Evolutionary conservation across 2,888 invertebrate species (phyloP).

Genomic region (Pollenia labialis): DNA sequence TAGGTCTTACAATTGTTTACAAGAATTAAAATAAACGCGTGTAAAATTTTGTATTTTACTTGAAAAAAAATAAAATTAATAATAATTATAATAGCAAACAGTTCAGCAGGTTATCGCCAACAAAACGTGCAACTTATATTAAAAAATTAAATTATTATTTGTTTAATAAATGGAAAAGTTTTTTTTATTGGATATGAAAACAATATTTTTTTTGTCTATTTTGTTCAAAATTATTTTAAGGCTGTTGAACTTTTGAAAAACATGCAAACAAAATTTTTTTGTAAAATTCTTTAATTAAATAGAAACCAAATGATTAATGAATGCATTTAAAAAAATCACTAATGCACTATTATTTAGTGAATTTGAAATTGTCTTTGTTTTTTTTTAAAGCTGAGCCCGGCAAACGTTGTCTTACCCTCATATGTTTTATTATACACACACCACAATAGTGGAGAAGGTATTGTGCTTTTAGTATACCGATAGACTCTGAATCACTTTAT

Average conservation of each 20-base stretch:
- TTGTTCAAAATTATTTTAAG: conserved; percentile 1
- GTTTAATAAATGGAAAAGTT: neutral
- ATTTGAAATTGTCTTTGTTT: neutral
- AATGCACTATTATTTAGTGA: neutral
- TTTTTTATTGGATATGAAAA: conserved; percentile 5
- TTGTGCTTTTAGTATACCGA: too few relatives aligned
- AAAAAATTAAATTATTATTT: neutral
- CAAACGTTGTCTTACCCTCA: too few relatives aligned
- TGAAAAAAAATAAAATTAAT: neutral
- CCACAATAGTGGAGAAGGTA: too few relatives aligned
- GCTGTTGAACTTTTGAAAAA: conserved; percentile 15
- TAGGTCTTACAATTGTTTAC: neutral
- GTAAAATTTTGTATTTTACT: neutral
- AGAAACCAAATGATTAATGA: conserved; percentile 13
- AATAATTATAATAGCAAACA: conserved; percentile 18
- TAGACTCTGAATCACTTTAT: too few relatives aligned
- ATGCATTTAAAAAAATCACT: neutral
- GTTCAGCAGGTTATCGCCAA: neutral
- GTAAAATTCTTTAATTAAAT: conserved; percentile 15
- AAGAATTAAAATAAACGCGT: conserved; percentile 2
- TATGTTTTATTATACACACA: too few relatives aligned
- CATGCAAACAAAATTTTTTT: neutral
- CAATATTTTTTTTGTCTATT: neutral
- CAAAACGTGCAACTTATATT: conserved; percentile 5
- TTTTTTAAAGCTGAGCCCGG: too few relatives aligned